Conservation (phyloP, 2,888 invertebrate species). For the Agrochola macilenta region DNA sequence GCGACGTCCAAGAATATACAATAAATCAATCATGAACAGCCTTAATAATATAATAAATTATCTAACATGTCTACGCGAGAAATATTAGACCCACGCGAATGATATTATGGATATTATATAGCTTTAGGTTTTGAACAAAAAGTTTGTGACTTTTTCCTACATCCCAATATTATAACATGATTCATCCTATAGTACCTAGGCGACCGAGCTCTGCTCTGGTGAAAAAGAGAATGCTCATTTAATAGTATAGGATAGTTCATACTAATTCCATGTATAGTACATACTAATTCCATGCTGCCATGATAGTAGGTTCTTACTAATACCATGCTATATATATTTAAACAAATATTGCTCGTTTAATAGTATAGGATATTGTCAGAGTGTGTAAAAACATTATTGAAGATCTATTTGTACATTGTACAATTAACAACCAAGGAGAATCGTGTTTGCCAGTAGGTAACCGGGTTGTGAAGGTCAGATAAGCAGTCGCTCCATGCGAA, state of each 20-base stretch:
- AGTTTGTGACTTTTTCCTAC: neutral
- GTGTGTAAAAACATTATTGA: neutral
- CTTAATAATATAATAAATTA: slow-evolving; percentile 33
- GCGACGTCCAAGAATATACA: slow-evolving; percentile 19
- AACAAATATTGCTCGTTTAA: no score
- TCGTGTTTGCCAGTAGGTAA: neutral
- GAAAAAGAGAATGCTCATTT: no score
- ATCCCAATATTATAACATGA: neutral
- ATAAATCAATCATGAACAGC: slow-evolving; percentile 36
- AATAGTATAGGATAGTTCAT: no score
- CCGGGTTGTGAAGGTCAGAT: no score
- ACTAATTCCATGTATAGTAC: no score
- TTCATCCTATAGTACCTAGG: neutral
- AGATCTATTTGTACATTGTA: neutral
- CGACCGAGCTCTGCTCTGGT: no score
- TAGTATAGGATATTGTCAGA: neutral
- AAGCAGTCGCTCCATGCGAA: neutral
- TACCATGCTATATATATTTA: no score
- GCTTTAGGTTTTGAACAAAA: neutral
- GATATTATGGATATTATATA: neutral
- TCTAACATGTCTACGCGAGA: slow-evolving; percentile 12
- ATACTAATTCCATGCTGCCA: no score
- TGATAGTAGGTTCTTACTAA: no score
- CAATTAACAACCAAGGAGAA: neutral
- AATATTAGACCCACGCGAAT: slow-evolving; percentile 12